Conservation (phyloP, 2,888 invertebrate genomes). For the Myopa tessellatipennis region DNA sequence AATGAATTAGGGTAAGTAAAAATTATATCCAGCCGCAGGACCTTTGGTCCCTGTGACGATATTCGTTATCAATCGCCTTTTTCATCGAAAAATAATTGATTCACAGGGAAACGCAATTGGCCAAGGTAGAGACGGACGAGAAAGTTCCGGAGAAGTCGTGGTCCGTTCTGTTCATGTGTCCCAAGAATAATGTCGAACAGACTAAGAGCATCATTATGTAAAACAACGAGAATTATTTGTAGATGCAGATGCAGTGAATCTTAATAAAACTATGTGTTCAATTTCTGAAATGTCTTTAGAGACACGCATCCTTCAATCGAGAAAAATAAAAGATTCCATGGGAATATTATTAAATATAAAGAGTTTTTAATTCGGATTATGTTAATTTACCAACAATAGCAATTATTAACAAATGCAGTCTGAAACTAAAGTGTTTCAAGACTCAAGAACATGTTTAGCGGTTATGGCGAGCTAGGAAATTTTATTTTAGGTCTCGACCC, state of each 20-base stretch:
- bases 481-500: no score
- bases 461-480: no score
- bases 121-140: slow-evolving; percentile 41
- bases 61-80: neutral
- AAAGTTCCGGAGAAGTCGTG: slow-evolving; percentile 48
- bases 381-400: no score
- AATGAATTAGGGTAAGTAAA: slow-evolving; percentile 45
- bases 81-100: neutral
- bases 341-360: no score
- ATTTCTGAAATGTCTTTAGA: neutral
- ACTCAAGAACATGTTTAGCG: no score
- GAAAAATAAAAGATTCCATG: no score
- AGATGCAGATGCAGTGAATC: neutral
- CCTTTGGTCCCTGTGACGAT: neutral
- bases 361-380: no score
- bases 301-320: neutral
- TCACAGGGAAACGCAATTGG: slow-evolving; percentile 46
- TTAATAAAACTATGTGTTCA: neutral
- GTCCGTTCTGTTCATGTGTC: slow-evolving; percentile 49
- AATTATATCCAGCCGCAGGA: neutral
- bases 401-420: no score
- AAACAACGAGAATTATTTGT: neutral
- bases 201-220: slow-evolving; percentile 41
- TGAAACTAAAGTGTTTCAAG: no score
- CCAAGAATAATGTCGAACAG: slow-evolving; percentile 42